Percentiles rank a stretch among this genome's conserved stretches.
phyloP scores from a whole-genome alignment of 2,113 vertebrate species.

The Tylochromis polylepis region DNA sequence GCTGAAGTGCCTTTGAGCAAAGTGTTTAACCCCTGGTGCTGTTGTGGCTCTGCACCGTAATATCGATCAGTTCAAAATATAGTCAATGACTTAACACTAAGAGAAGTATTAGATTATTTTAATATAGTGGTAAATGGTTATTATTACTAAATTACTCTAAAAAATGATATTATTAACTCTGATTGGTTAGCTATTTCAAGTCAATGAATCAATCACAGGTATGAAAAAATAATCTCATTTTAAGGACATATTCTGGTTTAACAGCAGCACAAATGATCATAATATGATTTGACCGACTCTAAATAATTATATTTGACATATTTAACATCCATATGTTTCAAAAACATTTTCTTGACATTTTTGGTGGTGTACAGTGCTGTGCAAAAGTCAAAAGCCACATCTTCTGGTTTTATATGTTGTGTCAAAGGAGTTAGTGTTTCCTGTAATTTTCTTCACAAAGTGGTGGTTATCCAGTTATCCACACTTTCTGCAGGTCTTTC shows the following conservation, averaged over 20 bases:
- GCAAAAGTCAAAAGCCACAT: no score
- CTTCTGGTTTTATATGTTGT: no score
- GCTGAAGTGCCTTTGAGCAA: constrained; percentile 13
- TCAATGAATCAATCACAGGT: background rate
- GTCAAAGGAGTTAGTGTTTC: no score
- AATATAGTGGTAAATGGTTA: background rate
- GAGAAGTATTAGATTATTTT: background rate
- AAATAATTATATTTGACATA: background rate
- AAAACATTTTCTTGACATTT: no score
- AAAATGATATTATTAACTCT: background rate
- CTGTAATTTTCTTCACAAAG: no score
- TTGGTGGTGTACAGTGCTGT: background rate
- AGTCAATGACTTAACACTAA: background rate
- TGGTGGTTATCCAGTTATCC: no score
- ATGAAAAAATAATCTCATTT: background rate
- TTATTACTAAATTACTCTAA: background rate
- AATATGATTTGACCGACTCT: background rate
- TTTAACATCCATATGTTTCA: background rate
- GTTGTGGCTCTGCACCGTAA: background rate
- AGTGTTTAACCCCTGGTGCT: background rate
- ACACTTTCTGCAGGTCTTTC: no score
- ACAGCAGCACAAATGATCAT: background rate
- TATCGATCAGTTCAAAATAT: background rate
- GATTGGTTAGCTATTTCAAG: background rate
- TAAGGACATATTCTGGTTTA: background rate